Conservation (phyloP, 1,140 invertebrate genomes). For the Odontomachus brunneus region DNA sequence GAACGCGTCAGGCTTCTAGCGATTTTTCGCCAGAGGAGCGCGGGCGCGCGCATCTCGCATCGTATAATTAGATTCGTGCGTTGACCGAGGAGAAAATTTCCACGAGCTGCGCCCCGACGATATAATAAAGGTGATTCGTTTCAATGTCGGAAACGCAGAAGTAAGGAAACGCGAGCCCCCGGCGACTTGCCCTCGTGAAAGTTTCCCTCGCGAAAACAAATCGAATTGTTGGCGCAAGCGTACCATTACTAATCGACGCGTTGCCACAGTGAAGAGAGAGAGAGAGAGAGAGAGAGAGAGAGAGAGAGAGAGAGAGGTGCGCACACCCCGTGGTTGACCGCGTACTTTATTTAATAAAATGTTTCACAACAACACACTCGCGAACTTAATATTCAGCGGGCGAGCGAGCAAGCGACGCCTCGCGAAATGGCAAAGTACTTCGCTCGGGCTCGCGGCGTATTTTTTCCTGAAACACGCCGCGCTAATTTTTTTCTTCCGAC, state of each 20-base stretch:
- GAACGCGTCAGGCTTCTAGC: background rate
- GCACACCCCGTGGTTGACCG: slow-evolving; percentile 24
- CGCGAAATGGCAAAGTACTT: background rate
- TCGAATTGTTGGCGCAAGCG: slow-evolving; percentile 23
- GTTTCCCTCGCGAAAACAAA: slow-evolving; percentile 1
- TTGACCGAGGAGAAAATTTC: background rate
- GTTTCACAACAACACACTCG: slow-evolving; percentile 15
- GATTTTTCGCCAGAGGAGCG: background rate
- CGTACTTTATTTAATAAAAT: slow-evolving; percentile 57
- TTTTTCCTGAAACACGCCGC: slow-evolving; percentile 53
- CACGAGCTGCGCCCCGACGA: too few species aligned
- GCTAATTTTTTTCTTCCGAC: slow-evolving; percentile 32
- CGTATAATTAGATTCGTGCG: background rate
- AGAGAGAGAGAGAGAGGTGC: background rate
- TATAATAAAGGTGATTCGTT: background rate
- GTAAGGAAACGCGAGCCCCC: slow-evolving; percentile 1
- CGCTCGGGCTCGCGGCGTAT: slow-evolving; percentile 37
- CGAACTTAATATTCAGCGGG: slow-evolving; percentile 49
- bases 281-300: too few species aligned
- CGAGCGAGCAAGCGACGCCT: slow-evolving; percentile 30
- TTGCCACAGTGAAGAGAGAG: too few species aligned
- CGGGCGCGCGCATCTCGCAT: background rate
- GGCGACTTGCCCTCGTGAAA: slow-evolving; percentile 20
- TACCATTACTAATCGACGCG: slow-evolving; percentile 47
- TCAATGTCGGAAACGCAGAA: background rate